Evolutionary conservation across 2,888 invertebrate species (phyloP).

Genomic region (Dryobota labecula): DNA sequence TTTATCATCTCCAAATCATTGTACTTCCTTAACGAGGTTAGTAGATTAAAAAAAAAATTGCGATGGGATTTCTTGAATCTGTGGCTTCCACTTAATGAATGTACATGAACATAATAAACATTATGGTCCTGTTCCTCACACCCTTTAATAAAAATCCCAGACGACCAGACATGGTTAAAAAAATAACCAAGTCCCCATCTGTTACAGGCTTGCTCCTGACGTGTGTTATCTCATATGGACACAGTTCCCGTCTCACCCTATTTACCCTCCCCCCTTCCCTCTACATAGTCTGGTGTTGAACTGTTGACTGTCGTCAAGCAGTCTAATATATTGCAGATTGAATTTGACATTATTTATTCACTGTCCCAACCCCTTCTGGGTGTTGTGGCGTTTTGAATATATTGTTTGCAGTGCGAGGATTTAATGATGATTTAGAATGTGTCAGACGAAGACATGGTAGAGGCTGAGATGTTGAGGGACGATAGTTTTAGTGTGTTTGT

Average conservation of each 20-base stretch:
- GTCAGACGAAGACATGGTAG: background rate
- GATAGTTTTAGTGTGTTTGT: background rate
- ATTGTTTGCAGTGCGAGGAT: conserved; percentile 14
- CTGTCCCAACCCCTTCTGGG: conserved; percentile 32
- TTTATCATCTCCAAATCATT: background rate
- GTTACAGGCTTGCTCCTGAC: conserved; percentile 38
- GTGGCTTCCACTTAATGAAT: background rate
- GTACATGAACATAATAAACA: too few species aligned
- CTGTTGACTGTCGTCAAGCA: conserved; percentile 41
- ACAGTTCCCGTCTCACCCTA: conserved; percentile 29
- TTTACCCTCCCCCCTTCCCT: background rate
- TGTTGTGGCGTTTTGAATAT: conserved; percentile 33
- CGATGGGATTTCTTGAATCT: background rate
- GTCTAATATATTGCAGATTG: conserved; percentile 48
- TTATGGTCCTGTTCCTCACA: background rate
- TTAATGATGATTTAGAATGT: conserved; percentile 33
- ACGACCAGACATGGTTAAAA: conserved; percentile 11
- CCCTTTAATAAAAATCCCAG: background rate
- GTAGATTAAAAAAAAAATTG: background rate
- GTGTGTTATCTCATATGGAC: conserved; percentile 57
- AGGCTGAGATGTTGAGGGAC: too few species aligned
- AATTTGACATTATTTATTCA: conserved; percentile 47
- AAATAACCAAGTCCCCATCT: conserved; percentile 12
- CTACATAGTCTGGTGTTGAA: conserved; percentile 38
- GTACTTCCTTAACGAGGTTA: background rate